phyloP scores from a whole-genome alignment of 2,113 vertebrate genomes.

The Myocastor coypus region DNA sequence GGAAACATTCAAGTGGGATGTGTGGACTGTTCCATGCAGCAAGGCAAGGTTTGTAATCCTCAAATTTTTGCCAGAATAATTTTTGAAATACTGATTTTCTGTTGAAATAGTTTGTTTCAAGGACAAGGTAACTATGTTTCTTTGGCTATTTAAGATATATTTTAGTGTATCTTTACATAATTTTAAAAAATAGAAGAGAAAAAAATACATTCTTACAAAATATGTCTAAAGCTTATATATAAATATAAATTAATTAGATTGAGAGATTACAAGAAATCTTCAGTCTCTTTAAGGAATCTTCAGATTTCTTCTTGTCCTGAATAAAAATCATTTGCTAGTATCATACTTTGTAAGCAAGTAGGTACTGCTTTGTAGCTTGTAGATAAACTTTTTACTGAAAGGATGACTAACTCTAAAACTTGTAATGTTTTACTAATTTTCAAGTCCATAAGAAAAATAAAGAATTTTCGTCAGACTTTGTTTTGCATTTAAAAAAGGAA shows the following conservation, averaged over 20 bases:
- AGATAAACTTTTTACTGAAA: constrained; percentile 51
- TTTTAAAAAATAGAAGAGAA: constrained; percentile 33
- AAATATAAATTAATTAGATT: constrained; percentile 53
- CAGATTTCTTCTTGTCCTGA: not conserved
- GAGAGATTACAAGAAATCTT: constrained; percentile 42
- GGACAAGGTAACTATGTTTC: not conserved
- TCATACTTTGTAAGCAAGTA: not conserved
- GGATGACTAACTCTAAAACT: constrained; percentile 1
- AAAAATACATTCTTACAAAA: not conserved
- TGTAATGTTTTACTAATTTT: constrained; percentile 32
- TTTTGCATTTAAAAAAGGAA: constrained; percentile 5
- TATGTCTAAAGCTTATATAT: constrained; percentile 18
- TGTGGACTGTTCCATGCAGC: constrained; percentile 96
- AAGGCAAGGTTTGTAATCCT: constrained; percentile 93
- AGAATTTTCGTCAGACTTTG: constrained; percentile 11
- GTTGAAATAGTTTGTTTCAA: constrained; percentile 52
- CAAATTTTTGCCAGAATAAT: constrained; percentile 50
- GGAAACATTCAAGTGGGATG: constrained; percentile 98
- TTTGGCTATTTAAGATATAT: constrained; percentile 11
- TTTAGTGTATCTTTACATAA: constrained; percentile 40
- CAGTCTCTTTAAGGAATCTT: not conserved
- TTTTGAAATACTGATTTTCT: constrained; percentile 46
- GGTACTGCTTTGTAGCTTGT: constrained; percentile 33
- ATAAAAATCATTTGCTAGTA: constrained; percentile 31
- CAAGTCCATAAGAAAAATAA: constrained; percentile 36